Evolutionary conservation across 1,140 invertebrate species (phyloP), one percentile per base, ranked within the genome.

Genomic region (Macrobrachium rosenbergii): DNA sequence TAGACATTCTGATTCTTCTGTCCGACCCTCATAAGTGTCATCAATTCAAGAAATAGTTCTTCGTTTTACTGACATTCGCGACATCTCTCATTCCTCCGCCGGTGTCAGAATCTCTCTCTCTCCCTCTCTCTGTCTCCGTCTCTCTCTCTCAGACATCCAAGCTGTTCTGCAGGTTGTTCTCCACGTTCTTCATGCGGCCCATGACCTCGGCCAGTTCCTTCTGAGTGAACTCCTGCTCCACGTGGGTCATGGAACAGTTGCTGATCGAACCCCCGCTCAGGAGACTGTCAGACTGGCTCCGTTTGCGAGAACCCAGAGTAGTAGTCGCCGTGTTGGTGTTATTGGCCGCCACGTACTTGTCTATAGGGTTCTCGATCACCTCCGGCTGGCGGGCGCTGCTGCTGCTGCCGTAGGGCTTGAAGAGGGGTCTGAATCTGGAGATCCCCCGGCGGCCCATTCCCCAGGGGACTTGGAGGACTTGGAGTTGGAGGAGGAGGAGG

Each of bases 141-240:
- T 43, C 37, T 28, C 64, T 59, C 64, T 37, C 19, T 28, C 78
- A 12, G 28, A 37, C 78, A 28, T 60, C 58, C 21, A 12, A 0
- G 0, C 12, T 37, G 10, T 52, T 77, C 59, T 82, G 69, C 78
- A 12, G 7, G 0, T 28, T 37, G 10, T 52, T 77, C 59, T 82
- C 78, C 78, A 87, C 10, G 84, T 81, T 87, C 78, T 87, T 76
- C 78, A 81, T 87, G 37, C 78, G 23, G 1, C 64, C 67, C 78
- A 87, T 87, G 58, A 87, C 78, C 19, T 87, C 84, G 23, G 78
- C 73, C 78, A 87, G 84, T 37, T 87, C 84, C 84, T 81, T 87
- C 84, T 64, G 60, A 21, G 84, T 87, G 78, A 75, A 87, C 78
- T 87, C 84, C 23, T 87, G 45, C 78, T 87, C 84, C 45, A 87